Conservation (phyloP, 1,140 invertebrate species). For the Sinonovacula constricta region DNA sequence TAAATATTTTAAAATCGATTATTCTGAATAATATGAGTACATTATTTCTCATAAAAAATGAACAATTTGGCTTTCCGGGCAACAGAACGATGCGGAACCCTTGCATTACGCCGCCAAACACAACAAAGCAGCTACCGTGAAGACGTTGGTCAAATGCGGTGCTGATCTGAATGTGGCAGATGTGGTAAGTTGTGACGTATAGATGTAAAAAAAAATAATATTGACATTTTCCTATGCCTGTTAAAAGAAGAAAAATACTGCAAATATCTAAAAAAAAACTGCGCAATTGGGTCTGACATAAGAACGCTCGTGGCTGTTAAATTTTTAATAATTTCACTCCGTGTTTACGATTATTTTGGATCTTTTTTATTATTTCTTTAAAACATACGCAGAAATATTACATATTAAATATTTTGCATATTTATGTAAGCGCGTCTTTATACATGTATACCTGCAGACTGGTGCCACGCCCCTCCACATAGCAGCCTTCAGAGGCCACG, state of each 20-base stretch:
- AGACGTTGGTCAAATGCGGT: background rate
- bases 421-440: too few relatives aligned
- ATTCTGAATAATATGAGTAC: background rate
- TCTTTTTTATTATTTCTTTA: too few relatives aligned
- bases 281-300: background rate
- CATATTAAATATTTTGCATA: too few relatives aligned
- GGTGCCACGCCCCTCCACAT: constrained; percentile 31
- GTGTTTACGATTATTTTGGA: too few relatives aligned
- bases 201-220: background rate
- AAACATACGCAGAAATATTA: too few relatives aligned
- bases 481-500: constrained; percentile 12
- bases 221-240: background rate
- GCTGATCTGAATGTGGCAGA: constrained; percentile 7
- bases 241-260: background rate
- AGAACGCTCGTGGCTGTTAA: background rate
- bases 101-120: constrained; percentile 27
- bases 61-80: background rate
- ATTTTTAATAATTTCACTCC: background rate
- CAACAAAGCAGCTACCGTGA: background rate
- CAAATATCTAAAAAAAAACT: background rate
- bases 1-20: background rate
- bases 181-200: constrained; percentile 11
- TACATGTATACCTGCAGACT: background rate
- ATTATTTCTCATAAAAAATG: background rate
- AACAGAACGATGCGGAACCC: constrained; percentile 20